phyloP scores from a whole-genome alignment of 2,888 invertebrate genomes.

The Eustalomyia histrio region DNA sequence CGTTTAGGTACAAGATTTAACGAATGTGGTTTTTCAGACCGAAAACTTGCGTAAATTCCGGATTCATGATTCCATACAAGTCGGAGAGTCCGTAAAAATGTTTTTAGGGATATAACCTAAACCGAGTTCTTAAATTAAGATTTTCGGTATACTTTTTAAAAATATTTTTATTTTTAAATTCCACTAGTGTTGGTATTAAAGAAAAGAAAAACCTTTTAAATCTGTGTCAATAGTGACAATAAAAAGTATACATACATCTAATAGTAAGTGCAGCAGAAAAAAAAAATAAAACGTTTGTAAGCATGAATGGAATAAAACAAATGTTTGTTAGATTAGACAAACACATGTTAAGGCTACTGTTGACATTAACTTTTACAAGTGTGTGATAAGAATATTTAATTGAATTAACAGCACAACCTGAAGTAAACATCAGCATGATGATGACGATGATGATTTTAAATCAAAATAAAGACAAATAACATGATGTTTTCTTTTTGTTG shows the following conservation, averaged over 20 bases:
- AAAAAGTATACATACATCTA: constrained; percentile 32
- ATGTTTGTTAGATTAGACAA: constrained; percentile 54
- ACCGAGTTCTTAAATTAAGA: too few species aligned
- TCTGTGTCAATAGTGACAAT: constrained; percentile 63
- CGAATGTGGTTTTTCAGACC: too few species aligned
- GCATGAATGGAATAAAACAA: constrained; percentile 41
- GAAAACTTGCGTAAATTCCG: too few species aligned
- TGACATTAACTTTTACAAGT: constrained; percentile 62
- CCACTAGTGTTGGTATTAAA: constrained; percentile 4
- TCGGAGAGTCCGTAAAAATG: too few species aligned
- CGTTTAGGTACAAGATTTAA: too few species aligned
- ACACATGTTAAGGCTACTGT: constrained; percentile 61
- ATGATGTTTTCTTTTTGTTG: constrained; percentile 19
- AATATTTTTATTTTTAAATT: too few species aligned
- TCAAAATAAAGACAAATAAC: constrained; percentile 50
- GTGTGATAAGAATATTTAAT: constrained; percentile 63
- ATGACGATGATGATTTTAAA: constrained; percentile 27
- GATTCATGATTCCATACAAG: too few species aligned
- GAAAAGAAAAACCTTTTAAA: constrained; percentile 41
- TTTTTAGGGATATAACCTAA: too few species aligned
- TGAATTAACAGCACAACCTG: constrained; percentile 56
- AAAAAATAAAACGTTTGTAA: constrained; percentile 3
- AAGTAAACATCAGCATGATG: not conserved
- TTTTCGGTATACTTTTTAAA: too few species aligned
- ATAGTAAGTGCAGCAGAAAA: not conserved